Percentiles rank a stretch among this genome's conserved stretches.
Evolutionary conservation across 2,113 vertebrate genomes (phyloP).

Genomic region (Elgaria multicarinata): DNA sequence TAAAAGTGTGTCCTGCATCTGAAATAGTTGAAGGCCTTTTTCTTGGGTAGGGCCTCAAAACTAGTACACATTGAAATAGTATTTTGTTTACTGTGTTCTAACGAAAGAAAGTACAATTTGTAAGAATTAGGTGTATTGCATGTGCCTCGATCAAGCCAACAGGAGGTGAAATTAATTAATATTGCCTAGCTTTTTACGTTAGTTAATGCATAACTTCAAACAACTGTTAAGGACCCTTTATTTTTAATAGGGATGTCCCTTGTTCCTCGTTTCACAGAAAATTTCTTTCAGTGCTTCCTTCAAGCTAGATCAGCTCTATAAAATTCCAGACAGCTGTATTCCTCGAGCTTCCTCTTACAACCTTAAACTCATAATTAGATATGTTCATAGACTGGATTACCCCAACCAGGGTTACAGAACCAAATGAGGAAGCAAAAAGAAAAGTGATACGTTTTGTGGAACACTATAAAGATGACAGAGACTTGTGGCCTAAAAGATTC

Average conservation of each 20-base stretch:
- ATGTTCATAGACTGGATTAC: neutral
- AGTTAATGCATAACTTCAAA: neutral
- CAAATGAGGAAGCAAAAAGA: neutral
- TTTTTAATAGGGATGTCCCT: neutral
- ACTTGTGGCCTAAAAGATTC: too few species aligned
- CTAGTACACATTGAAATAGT: neutral
- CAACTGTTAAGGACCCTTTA: neutral
- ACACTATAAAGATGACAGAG: neutral
- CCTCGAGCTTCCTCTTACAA: neutral
- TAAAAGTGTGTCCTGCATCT: neutral
- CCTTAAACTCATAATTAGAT: neutral
- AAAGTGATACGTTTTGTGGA: neutral
- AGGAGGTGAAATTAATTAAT: neutral
- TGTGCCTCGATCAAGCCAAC: neutral
- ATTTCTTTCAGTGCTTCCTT: neutral
- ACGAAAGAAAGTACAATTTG: neutral
- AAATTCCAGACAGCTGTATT: neutral
- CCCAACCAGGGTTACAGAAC: neutral
- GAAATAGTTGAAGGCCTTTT: neutral
- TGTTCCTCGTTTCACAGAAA: neutral
- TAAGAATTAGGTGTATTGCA: neutral
- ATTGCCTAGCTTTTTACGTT: neutral
- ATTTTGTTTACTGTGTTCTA: neutral
- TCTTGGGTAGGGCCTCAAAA: neutral
- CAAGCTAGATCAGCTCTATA: neutral